Evolutionary conservation across 2,888 invertebrate genomes (phyloP), one percentile per base, ranked within the genome.

Genomic region (Lasioglossum lativentre): DNA sequence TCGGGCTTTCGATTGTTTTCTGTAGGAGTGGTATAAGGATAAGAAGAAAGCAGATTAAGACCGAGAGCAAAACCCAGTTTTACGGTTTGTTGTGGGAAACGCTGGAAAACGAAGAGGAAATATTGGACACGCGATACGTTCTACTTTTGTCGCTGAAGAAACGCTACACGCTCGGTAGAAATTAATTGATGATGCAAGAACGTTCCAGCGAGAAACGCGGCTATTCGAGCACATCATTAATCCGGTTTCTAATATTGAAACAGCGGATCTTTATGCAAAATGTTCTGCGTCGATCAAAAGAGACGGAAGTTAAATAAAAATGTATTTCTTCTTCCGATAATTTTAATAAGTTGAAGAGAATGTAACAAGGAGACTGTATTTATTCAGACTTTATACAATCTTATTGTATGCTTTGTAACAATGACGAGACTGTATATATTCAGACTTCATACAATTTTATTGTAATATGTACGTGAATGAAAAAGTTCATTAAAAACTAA

Each of bases 11-110:
- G 70, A 47, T 71, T 74, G 52, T 70, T 71, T 66, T 52, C 70
- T 71, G 59, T n/a, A 52, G 63, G 70, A 82, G 74, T 71, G 71
- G 82, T 74, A 82, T 84, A 82, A 78, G 34, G 66, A 66, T 66
- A 66, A 66, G 34, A 42, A 75, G 84, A 71, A 84, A 84, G 82
- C 70, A 82, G 78, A 82, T 84, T 84, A 84, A 82, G 74, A 74
- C 45, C 14, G 27, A 82, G 77, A 52, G 52, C 47, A 47, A 77
- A 84, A 71, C 68, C 77, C 45, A 59, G 82, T 84, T 84, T 78
- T 74, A 82, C 77, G 74, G 84, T 75, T 82, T 71, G 77, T 84
- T 78, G 74, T 42, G 47, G 47, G 52, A 42, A 52, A 52, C n/a
- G 59, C 8, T 45, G 30, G 30, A 3, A 47, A 34, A 23, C 56